phyloP scores from a whole-genome alignment of 2,888 invertebrate genomes.

The Polylopha cassiicola region DNA sequence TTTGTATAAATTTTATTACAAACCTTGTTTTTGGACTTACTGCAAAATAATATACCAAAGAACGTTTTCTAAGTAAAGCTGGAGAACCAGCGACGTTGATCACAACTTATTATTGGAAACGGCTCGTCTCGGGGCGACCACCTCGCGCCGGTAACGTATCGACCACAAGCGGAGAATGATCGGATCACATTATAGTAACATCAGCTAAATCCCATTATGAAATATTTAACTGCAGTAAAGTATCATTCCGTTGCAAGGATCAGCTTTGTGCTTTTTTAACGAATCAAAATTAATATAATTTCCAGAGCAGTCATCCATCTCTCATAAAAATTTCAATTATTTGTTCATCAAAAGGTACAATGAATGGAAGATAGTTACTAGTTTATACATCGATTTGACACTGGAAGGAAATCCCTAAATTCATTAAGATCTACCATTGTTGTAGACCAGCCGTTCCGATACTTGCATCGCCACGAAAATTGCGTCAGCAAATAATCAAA shows the following conservation, averaged over 20 bases:
- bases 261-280: conserved; percentile 20
- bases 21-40: conserved; percentile 68
- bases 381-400: conserved; percentile 17
- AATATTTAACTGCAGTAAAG: no score
- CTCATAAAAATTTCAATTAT: no score
- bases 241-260: conserved; percentile 7
- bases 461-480: conserved; percentile 37
- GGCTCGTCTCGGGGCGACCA: conserved; percentile 38
- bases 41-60: conserved; percentile 71
- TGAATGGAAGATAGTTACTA: conserved; percentile 31
- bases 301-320: no score
- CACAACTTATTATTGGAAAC: conserved; percentile 50
- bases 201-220: no score
- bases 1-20: conserved; percentile 76
- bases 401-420: conserved; percentile 24
- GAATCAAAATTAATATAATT: no score
- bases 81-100: conserved; percentile 54
- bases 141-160: conserved; percentile 4
- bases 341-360: no score
- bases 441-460: conserved; percentile 52
- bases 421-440: conserved; percentile 26
- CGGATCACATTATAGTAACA: no score
- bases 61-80: conserved; percentile 59
- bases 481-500: conserved; percentile 43
- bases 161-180: no score